phyloP scores from a whole-genome alignment of 2,113 vertebrate genomes.

The Megaceryle maxima region DNA sequence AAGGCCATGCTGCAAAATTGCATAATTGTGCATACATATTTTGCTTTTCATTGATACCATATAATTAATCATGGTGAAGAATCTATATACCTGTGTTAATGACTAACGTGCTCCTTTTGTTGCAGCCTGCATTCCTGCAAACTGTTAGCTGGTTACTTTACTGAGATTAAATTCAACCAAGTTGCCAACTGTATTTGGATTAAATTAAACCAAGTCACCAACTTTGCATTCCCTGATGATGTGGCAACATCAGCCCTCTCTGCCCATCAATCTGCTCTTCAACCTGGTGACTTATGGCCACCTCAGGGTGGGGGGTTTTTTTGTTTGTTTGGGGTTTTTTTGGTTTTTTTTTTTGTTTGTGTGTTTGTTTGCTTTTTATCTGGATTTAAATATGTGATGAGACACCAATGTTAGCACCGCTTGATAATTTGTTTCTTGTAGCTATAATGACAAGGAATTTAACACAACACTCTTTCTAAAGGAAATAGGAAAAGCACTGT shows the following conservation, averaged over 20 bases:
- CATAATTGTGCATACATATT: background rate
- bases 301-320: background rate
- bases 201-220: background rate
- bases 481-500: background rate
- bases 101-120: background rate
- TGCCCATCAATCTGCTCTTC: background rate
- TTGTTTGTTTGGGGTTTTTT: too few species aligned
- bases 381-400: conserved; percentile 65
- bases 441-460: background rate
- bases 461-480: background rate
- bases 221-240: conserved; percentile 29
- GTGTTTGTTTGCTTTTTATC: conserved; percentile 44
- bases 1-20: conserved; percentile 22
- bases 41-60: background rate
- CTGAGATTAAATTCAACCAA: conserved; percentile 1
- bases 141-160: background rate
- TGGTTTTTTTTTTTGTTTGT: too few species aligned
- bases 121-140: conserved; percentile 13
- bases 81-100: background rate
- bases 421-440: conserved; percentile 22
- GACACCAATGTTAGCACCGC: conserved; percentile 48
- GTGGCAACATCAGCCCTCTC: conserved; percentile 38
- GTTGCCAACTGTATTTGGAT: background rate
- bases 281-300: conserved; percentile 2
- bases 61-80: background rate